Evolutionary conservation across 2,797 vertebrate species (phyloP), one percentile per base, ranked within the genome.

Genomic region (Selene dorsalis): DNA sequence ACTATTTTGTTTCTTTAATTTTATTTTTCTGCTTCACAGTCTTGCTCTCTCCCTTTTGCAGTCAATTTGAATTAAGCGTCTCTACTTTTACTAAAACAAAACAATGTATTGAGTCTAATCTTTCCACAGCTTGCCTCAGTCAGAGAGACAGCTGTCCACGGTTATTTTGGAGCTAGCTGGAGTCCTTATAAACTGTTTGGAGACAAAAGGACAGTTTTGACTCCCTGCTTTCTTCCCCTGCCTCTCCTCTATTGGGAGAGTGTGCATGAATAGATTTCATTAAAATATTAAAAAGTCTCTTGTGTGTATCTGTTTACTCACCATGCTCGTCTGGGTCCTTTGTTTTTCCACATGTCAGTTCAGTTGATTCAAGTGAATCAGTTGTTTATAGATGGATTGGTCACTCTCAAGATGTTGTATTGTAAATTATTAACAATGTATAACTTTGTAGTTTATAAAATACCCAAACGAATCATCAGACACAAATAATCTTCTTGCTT

Each of bases 121-220:
- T 69, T 76, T 66, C 62, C 68, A 43, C 56, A 69, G 81, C 78
- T 68, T 22, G 52, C n/a, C 53, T 75, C 12, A 18, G 18, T n/a
- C 61, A 48, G 61, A 64, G 61, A n/a, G 68, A 78, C 81, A 79
- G 80, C 82, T 86, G 84, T 83, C 70, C 58, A 52, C 4, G 14
- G 75, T 84, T 65, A 74, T 79, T 82, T 73, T 70, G 64, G 57
- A 78, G 72, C 56, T 47, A 73, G 83, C 73, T 71, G 50, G 75
- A 77, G 50, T 69, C 64, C 55, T 69, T 69, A n/a, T 43, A 50
- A 79, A 78, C 53, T 67, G 24, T 88, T 77, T 58, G 35, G 30
- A 67, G 28, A 75, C 55, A 82, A 77, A 30, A 68, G 4, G 35
- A 32, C 66, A 30, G 52, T 41, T 81, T 67, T 45, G 47, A 75